Conservation (phyloP, 2,113 vertebrate genomes). For the Ardeotis arabs region DNA sequence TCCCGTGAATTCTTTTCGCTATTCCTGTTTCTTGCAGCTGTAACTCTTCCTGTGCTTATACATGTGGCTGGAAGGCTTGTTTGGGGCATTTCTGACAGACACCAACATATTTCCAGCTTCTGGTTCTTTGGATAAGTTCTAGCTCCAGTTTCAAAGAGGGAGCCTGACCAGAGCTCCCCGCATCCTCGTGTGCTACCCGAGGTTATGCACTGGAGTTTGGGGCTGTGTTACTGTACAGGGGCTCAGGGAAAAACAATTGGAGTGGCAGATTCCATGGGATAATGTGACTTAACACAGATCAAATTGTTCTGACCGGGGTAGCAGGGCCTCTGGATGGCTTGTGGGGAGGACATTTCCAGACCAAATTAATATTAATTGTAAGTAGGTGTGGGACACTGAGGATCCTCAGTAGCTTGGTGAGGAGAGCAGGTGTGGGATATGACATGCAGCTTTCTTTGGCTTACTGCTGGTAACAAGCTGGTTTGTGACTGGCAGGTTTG, state of each 20-base stretch:
- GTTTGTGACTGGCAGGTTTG: slow-evolving; percentile 82
- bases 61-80: background rate
- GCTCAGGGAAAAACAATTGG: background rate
- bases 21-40: background rate
- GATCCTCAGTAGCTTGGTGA: background rate
- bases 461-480: background rate
- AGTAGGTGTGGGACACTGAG: background rate
- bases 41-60: background rate
- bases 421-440: background rate
- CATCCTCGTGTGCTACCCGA: background rate
- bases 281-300: background rate
- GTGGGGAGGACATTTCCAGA: background rate
- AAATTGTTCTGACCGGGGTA: background rate
- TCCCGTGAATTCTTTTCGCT: background rate
- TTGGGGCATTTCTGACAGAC: background rate
- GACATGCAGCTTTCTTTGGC: background rate
- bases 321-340: background rate
- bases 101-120: background rate
- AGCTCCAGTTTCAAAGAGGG: background rate
- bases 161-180: background rate
- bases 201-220: background rate
- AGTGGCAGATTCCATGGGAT: background rate
- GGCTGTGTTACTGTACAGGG: background rate
- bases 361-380: background rate
- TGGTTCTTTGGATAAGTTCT: background rate